These are phyloP conservation scores for Holotrichia oblita DNA, from an alignment of 1,140 invertebrate genomes.

Conservation along the genomic window DNA sequence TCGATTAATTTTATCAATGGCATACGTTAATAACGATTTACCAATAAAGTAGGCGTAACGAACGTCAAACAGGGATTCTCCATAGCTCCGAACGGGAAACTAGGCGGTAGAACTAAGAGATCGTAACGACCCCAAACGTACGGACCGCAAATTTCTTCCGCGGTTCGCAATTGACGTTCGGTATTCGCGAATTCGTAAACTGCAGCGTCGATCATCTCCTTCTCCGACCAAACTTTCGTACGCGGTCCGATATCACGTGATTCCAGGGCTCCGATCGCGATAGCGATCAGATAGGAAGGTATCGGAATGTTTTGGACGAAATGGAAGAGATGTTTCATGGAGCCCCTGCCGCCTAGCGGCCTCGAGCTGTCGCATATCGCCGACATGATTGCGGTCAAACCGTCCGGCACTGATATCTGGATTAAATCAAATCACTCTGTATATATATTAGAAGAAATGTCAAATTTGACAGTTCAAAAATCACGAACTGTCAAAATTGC, in stretches of 20 bases:
- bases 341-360: slow-evolving; percentile 48
- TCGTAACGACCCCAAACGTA: slow-evolving; percentile 92
- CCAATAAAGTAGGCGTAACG: slow-evolving; percentile 92
- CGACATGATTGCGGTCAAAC: slow-evolving; percentile 90
- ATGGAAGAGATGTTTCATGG: slow-evolving; percentile 62
- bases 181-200: slow-evolving; percentile 91
- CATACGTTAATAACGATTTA: slow-evolving; percentile 85
- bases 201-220: slow-evolving; percentile 83
- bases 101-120: slow-evolving; percentile 90
- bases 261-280: slow-evolving; percentile 87
- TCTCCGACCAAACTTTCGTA: slow-evolving; percentile 89
- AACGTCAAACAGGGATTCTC: slow-evolving; percentile 98
- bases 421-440: too few relatives aligned
- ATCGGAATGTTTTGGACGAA: slow-evolving; percentile 84
- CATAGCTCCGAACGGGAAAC: slow-evolving; percentile 96
- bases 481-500: too few relatives aligned
- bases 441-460: too few relatives aligned
- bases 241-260: slow-evolving; percentile 78
- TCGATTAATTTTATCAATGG: slow-evolving; percentile 63
- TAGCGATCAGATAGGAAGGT: slow-evolving; percentile 83
- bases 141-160: slow-evolving; percentile 82
- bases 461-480: too few relatives aligned
- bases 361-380: slow-evolving; percentile 71
- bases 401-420: slow-evolving; percentile 75
- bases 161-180: slow-evolving; percentile 82